These are phyloP conservation scores for Streptopelia turtur DNA, from an alignment of 2,797 vertebrate species.

Conservation along the genomic window DNA sequence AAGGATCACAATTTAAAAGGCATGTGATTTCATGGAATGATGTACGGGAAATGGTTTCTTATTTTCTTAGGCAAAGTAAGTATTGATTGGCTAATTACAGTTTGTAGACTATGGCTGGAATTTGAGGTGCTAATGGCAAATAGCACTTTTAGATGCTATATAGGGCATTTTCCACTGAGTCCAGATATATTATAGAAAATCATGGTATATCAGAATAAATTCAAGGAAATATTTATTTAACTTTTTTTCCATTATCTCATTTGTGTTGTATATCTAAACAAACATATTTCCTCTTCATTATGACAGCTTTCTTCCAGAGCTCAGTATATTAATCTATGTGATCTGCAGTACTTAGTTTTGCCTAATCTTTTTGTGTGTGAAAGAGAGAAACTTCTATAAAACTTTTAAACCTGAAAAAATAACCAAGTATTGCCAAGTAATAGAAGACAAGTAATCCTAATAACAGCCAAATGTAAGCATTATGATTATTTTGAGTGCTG, in stretches of 20 bases:
- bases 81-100: conserved; percentile 10
- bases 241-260: not conserved
- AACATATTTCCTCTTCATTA: not conserved
- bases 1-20: conserved; percentile 34
- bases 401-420: not conserved
- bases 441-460: not conserved
- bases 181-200: not conserved
- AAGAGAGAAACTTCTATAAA: not conserved
- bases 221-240: not conserved
- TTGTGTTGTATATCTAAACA: not conserved
- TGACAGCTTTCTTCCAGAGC: not conserved
- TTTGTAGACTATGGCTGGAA: not conserved
- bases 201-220: not conserved
- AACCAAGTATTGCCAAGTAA: not conserved
- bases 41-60: not conserved
- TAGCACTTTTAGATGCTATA: not conserved
- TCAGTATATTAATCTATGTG: not conserved
- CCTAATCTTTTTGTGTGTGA: too few species aligned
- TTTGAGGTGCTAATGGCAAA: not conserved
- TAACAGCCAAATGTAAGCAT: not conserved
- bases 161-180: not conserved
- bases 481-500: not conserved
- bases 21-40: not conserved
- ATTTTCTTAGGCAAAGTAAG: not conserved
- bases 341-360: not conserved